Percentiles rank a stretch among this genome's conserved stretches.
These are phyloP conservation scores for Paracanthobrama guichenoti DNA, from an alignment of 2,113 vertebrate species.

Conservation along the genomic window DNA sequence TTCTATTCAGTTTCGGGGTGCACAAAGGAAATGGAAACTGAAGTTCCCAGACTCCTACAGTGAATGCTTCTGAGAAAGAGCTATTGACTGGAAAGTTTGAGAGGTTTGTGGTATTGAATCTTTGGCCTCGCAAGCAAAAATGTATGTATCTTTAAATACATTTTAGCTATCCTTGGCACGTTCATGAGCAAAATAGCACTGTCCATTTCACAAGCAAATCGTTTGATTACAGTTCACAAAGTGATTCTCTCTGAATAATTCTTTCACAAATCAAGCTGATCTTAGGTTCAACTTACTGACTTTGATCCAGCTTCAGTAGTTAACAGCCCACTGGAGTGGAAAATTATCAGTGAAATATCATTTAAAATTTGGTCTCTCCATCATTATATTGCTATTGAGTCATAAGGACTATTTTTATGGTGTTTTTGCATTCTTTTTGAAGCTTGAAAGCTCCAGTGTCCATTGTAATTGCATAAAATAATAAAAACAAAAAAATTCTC, in stretches of 20 bases:
- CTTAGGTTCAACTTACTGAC: too few relatives aligned
- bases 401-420: too few relatives aligned
- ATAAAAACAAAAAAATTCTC: too few relatives aligned
- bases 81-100: conserved; percentile 3
- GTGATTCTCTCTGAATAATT: not conserved
- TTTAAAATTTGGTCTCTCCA: too few relatives aligned
- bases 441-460: too few relatives aligned
- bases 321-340: not conserved
- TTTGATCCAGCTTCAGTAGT: not conserved
- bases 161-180: not conserved
- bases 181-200: not conserved
- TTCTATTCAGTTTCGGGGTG: not conserved
- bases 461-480: too few relatives aligned
- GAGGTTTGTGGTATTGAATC: conserved; percentile 6
- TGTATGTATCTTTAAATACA: not conserved
- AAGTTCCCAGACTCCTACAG: not conserved
- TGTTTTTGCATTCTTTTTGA: too few relatives aligned
- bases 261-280: too few relatives aligned
- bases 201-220: not conserved
- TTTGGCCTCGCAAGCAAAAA: not conserved
- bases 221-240: not conserved
- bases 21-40: not conserved
- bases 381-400: too few relatives aligned
- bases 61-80: conserved; percentile 19
- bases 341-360: not conserved